Conservation (phyloP, 2,113 vertebrate species). For the Oreochromis tanganicae region DNA sequence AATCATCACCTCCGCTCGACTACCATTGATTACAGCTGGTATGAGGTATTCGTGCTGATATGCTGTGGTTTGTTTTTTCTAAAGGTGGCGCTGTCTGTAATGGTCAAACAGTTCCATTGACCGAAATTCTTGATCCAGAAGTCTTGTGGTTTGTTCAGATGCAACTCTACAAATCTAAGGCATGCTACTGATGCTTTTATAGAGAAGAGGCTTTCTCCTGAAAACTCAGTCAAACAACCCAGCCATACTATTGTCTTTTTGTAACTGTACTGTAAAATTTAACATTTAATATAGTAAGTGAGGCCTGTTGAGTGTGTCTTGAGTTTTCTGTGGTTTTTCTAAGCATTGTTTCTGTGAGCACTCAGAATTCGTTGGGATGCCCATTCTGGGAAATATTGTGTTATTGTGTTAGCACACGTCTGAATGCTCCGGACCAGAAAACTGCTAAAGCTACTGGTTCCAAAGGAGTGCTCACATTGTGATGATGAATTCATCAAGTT, state of each 20-base stretch:
- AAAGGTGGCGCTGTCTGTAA: not conserved
- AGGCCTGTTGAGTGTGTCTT: not conserved
- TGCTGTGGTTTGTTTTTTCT: not conserved
- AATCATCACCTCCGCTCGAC: not conserved
- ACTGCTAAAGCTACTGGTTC: not conserved
- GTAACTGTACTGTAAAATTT: not conserved
- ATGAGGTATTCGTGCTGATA: not conserved
- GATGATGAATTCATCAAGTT: not conserved
- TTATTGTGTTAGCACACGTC: not conserved
- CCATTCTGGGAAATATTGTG: not conserved
- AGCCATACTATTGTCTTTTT: not conserved
- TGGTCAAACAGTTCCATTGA: not conserved
- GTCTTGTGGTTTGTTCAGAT: not conserved
- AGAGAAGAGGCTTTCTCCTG: not conserved
- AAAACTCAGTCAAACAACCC: not conserved
- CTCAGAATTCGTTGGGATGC: not conserved
- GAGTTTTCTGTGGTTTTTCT: not conserved
- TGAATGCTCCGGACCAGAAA: not conserved
- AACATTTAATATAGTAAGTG: not conserved
- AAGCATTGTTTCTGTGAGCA: not conserved
- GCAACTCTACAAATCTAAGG: not conserved
- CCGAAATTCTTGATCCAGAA: not conserved
- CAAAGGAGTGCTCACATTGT: not conserved
- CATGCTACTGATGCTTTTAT: not conserved
- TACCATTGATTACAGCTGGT: not conserved